These are phyloP conservation scores for human DNA, from an alignment of 2,113 vertebrate genomes.

Conservation along the genomic window GRCh38 chr3:121258001-121258500, in stretches of 20 bases:
- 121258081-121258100: conserved; percentile 3
- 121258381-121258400: neutral
- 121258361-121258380: conserved; percentile 10
- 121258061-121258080: neutral
- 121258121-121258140: neutral
- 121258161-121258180: neutral
- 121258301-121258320: neutral
- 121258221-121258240: neutral
- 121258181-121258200: neutral
- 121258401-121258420: neutral
- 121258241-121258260: neutral
- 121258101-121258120: conserved; percentile 16
- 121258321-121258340: neutral
- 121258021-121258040: neutral
- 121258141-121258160: neutral
- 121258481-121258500: neutral
- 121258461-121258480: neutral
- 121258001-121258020: neutral
- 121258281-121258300: neutral
- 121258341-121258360: neutral
- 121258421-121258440: neutral
- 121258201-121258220: neutral
- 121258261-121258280: neutral
- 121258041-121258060: neutral
- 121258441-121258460: neutral